Conservation (phyloP, 2,113 vertebrate genomes). For the Harpagus bidentatus region DNA sequence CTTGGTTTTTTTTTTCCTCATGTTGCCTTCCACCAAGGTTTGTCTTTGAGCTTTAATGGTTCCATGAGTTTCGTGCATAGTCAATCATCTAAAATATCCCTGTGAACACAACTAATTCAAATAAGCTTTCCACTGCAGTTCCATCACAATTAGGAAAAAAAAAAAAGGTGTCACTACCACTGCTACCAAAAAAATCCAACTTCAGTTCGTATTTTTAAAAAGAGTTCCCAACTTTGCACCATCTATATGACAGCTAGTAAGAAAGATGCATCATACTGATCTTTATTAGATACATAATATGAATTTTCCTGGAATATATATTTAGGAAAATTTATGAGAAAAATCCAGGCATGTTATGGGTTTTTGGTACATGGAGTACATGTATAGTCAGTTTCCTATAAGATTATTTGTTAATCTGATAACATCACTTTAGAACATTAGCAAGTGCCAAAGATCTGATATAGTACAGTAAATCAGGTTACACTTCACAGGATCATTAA, state of each 20-base stretch:
- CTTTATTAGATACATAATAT: neutral
- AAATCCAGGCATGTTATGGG: neutral
- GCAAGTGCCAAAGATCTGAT: neutral
- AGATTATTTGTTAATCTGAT: neutral
- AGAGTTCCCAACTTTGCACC: neutral
- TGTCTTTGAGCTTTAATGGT: neutral
- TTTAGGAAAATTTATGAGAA: neutral
- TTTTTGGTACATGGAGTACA: neutral
- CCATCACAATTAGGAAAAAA: neutral
- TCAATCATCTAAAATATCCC: neutral
- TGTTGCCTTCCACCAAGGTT: neutral
- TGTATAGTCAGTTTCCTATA: neutral
- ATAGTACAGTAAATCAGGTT: neutral
- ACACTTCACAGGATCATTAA: neutral
- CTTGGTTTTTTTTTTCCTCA: neutral
- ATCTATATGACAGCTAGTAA: neutral
- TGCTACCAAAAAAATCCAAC: neutral
- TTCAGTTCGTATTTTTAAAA: neutral
- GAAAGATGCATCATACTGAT: neutral
- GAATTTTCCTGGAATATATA: neutral
- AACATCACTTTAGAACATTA: neutral
- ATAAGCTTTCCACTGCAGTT: neutral
- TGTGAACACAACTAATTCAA: neutral
- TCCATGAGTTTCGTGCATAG: neutral
- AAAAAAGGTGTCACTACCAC: neutral